Conservation (phyloP, 2,888 invertebrate genomes). For the Desoria tigrina region DNA sequence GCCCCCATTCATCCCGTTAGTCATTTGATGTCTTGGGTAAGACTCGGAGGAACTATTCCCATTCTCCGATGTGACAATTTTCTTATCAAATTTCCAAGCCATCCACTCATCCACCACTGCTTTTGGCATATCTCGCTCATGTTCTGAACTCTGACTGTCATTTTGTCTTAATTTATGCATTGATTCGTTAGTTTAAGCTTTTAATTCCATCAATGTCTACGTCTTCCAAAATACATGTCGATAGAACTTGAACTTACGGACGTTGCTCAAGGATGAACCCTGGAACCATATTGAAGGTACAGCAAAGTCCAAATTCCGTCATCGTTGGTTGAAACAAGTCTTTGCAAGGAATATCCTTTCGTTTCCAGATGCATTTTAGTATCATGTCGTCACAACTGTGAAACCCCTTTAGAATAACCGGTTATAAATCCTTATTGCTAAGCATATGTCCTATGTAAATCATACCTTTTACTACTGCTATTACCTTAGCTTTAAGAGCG, state of each 20-base stretch:
- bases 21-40: slow-evolving; percentile 24
- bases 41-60: too few species aligned
- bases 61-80: neutral
- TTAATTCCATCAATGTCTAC: too few species aligned
- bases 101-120: too few species aligned
- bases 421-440: too few species aligned
- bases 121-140: neutral
- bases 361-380: slow-evolving; percentile 69
- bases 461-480: too few species aligned
- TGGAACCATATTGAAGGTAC: slow-evolving; percentile 80
- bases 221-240: too few species aligned
- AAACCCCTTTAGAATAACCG: too few species aligned
- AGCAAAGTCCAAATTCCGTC: slow-evolving; percentile 76
- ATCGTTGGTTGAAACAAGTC: slow-evolving; percentile 72
- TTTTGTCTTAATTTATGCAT: too few species aligned
- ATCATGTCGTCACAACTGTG: slow-evolving; percentile 76
- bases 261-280: slow-evolving; percentile 57
- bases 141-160: neutral
- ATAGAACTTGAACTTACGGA: too few species aligned
- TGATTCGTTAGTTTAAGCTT: too few species aligned
- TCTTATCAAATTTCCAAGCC: neutral
- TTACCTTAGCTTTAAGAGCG: too few species aligned
- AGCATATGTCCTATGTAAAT: too few species aligned
- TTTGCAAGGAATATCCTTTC: slow-evolving; percentile 64
- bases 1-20: slow-evolving; percentile 33